Base-by-base conservation (phyloP, 2,113 vertebrate species). In the Potamarius usumacintae region DNA sequence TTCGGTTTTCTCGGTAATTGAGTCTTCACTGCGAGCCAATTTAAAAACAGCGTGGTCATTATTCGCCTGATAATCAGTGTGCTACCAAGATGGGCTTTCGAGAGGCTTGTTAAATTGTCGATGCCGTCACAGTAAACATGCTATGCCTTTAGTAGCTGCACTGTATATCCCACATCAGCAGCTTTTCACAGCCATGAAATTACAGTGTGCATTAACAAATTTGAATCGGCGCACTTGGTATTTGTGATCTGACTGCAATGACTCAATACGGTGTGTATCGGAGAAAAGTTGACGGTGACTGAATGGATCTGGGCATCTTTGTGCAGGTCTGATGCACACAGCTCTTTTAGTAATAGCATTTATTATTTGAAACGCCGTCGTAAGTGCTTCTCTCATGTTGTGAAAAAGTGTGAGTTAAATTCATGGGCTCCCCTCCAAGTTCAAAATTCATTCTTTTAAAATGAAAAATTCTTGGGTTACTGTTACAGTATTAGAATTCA, bases 31-130 rank as follows among this genome's bases (percentile, higher is more conserved):
- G 84, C 53, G 88, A 90, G 88, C 86, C 88, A 86, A 88, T 90
- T 90, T 89, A 65, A 90, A 42, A 90, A 90, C 86, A 55, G 86
- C 88, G 76, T 83, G 84, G 87, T 90, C 89, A 86, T 91, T 85
- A 86, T 81, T 83, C 84, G 80, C 88, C 81, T 84, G 90, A 89
- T 91, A 89, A 92, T 90, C 86, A 53, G 55, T 81, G n/a, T 58
- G 50, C 83, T 82, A 42, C 42, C 27, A n/a, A 88, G 71, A 58
- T 34, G 27, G 25, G 57, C 72, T 53, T 85, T 53, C 30, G 69
- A 85, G 77, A 84, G 79, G 60, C 79, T 67, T 55, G 30, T 90
- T 79, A 62, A 50, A 84, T 88, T 34, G 78, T 25, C 50, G 50
- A 42, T 50, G 84, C 79, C 53, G 30, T 65, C 42, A 86, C 30